Evolutionary conservation across 2,888 invertebrate genomes (phyloP).

Genomic region (Drosophila setosimentum): DNA sequence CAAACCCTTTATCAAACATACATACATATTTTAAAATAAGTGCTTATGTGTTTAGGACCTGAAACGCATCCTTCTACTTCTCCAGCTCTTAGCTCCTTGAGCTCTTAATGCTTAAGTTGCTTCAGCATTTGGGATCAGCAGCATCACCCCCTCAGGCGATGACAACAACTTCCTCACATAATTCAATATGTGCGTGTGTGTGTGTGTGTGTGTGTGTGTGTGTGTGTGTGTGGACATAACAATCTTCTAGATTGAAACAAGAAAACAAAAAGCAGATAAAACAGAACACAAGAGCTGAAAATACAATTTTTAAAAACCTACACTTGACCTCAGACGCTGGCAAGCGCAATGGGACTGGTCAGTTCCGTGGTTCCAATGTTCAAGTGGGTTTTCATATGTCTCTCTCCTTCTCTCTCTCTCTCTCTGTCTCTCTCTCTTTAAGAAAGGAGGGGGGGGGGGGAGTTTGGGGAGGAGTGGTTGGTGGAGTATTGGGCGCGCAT

Average conservation of each 20-base stretch:
- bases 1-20: neutral
- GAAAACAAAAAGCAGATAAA: constrained; percentile 14
- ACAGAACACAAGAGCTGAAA: constrained; percentile 42
- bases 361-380: constrained; percentile 58
- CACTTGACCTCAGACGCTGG: constrained; percentile 70
- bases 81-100: neutral
- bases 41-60: constrained; percentile 9
- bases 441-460: neutral
- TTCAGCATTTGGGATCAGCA: constrained; percentile 12
- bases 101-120: constrained; percentile 10
- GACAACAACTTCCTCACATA: constrained; percentile 68
- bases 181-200: constrained; percentile 47
- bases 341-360: constrained; percentile 47
- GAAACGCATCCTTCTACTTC: constrained; percentile 5
- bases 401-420: neutral
- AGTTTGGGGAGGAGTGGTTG: neutral
- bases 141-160: constrained; percentile 28
- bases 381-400: constrained; percentile 68
- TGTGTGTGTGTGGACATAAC: constrained; percentile 30
- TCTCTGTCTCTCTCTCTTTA: neutral
- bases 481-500: constrained; percentile 55
- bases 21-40: neutral
- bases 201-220: constrained; percentile 1
- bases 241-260: constrained; percentile 61
- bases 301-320: constrained; percentile 49